Evolutionary conservation across 2,113 vertebrate species (phyloP).

Genomic region (Hypocryptadius cinnamomeus): DNA sequence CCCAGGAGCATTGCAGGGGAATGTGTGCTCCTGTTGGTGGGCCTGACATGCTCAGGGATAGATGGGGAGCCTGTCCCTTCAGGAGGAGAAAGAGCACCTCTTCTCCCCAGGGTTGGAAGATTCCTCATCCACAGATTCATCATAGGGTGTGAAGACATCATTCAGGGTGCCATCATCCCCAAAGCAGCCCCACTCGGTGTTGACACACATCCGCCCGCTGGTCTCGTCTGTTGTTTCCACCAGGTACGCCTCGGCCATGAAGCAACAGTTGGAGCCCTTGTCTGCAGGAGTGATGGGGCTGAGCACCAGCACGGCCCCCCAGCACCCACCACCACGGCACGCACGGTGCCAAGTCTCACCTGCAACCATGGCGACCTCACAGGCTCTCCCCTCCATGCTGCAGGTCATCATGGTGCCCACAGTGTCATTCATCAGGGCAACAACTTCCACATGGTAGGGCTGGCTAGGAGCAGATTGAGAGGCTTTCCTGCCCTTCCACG

Average conservation of each 20-base stretch:
- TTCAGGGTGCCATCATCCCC: constrained; percentile 28
- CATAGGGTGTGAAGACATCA: constrained; percentile 69
- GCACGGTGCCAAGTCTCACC: constrained; percentile 48
- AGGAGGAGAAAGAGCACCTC: not conserved
- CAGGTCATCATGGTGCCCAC: constrained; percentile 87
- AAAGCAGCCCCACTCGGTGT: constrained; percentile 69
- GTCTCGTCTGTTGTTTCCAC: constrained; percentile 34
- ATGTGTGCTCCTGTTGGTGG: not conserved
- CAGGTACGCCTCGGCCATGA: constrained; percentile 65
- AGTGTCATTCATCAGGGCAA: constrained; percentile 83
- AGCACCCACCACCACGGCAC: not conserved
- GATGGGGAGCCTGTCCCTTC: not conserved
- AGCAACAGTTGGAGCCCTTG: constrained; percentile 69
- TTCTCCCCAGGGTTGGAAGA: constrained; percentile 44
- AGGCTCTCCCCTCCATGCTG: constrained; percentile 47
- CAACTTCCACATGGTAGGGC: constrained; percentile 65
- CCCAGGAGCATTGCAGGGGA: not conserved
- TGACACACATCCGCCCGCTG: constrained; percentile 63
- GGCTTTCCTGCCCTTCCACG: rapidly evolving
- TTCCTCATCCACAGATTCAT: constrained; percentile 63
- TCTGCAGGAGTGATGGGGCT: not conserved
- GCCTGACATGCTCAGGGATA: not conserved
- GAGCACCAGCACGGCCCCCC: rapidly evolving
- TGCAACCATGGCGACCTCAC: constrained; percentile 76
- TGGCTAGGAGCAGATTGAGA: not conserved